phyloP scores from a whole-genome alignment of 2,888 invertebrate genomes.

The Eristalinus sepulchralis region DNA sequence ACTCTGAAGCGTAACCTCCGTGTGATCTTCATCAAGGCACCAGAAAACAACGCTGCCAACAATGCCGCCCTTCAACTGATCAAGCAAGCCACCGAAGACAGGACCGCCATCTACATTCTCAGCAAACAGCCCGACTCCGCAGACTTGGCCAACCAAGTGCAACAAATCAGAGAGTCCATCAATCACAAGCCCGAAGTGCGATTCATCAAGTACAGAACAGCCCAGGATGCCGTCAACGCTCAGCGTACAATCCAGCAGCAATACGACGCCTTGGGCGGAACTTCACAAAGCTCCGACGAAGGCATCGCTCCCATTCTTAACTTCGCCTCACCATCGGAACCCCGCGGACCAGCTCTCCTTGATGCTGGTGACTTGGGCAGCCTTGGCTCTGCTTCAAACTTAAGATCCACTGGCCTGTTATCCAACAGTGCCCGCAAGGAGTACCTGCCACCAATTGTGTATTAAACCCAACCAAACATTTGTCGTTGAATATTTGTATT shows the following conservation, averaged over 20 bases:
- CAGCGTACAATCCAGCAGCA: slow-evolving; percentile 77
- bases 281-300: slow-evolving; percentile 75
- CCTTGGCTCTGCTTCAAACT: not conserved
- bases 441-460: slow-evolving; percentile 16
- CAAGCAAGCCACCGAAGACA: slow-evolving; percentile 76
- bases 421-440: not conserved
- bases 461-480: not conserved
- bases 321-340: slow-evolving; percentile 26
- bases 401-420: not conserved
- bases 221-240: slow-evolving; percentile 78
- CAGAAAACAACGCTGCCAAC: slow-evolving; percentile 77
- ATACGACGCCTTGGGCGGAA: slow-evolving; percentile 76
- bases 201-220: slow-evolving; percentile 79
- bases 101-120: slow-evolving; percentile 74
- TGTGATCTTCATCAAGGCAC: slow-evolving; percentile 79
- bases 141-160: slow-evolving; percentile 76
- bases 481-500: not conserved
- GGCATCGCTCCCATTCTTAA: slow-evolving; percentile 75
- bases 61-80: slow-evolving; percentile 76
- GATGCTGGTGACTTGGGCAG: not conserved
- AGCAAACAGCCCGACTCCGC: slow-evolving; percentile 77
- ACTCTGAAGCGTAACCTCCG: slow-evolving; percentile 77
- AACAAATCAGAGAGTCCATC: slow-evolving; percentile 74
- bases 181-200: slow-evolving; percentile 78
- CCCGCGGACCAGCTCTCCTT: not conserved